Conservation (phyloP, 2,888 invertebrate genomes). For the Drosophila parthenogenetica region DNA sequence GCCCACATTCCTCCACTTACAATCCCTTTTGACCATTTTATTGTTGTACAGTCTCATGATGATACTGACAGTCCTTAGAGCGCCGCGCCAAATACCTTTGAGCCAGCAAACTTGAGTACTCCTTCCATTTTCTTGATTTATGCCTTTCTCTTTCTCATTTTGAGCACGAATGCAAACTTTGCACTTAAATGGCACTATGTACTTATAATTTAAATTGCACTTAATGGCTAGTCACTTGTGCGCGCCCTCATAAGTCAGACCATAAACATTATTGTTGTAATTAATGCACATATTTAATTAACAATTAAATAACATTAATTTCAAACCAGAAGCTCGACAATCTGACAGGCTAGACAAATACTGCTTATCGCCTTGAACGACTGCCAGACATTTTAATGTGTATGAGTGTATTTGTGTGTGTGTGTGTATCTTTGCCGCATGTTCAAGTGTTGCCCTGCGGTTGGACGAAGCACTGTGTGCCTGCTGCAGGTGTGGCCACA, state of each 20-base stretch:
- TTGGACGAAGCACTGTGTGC: slow-evolving; percentile 11
- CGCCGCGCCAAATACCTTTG: slow-evolving; percentile 52
- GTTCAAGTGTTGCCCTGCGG: slow-evolving; percentile 58
- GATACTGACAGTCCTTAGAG: slow-evolving; percentile 31
- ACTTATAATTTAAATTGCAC: slow-evolving; percentile 55
- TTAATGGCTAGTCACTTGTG: slow-evolving; percentile 37
- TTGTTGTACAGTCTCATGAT: slow-evolving; percentile 33
- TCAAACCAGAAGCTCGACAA: slow-evolving; percentile 19
- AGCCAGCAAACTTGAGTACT: slow-evolving; percentile 36
- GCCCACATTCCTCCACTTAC: background rate
- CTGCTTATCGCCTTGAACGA: slow-evolving; percentile 39
- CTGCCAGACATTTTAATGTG: slow-evolving; percentile 21
- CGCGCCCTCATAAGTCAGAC: background rate
- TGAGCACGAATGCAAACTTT: slow-evolving; percentile 16
- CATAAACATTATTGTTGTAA: slow-evolving; percentile 24
- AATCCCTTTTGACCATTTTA: slow-evolving; percentile 17
- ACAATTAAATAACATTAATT: slow-evolving; percentile 64
- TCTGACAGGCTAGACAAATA: slow-evolving; percentile 31
- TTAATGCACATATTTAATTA: slow-evolving; percentile 65
- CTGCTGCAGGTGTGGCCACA: slow-evolving; percentile 52
- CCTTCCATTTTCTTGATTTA: slow-evolving; percentile 33
- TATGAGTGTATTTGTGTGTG: slow-evolving; percentile 10
- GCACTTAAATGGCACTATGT: slow-evolving; percentile 37
- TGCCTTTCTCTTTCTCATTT: slow-evolving; percentile 4
- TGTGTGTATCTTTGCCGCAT: slow-evolving; percentile 20